A percentile compares a stretch with the other conserved stretches of the same genome.
phyloP scores from a whole-genome alignment of 2,113 vertebrate genomes.

The Coreoperca whiteheadi region DNA sequence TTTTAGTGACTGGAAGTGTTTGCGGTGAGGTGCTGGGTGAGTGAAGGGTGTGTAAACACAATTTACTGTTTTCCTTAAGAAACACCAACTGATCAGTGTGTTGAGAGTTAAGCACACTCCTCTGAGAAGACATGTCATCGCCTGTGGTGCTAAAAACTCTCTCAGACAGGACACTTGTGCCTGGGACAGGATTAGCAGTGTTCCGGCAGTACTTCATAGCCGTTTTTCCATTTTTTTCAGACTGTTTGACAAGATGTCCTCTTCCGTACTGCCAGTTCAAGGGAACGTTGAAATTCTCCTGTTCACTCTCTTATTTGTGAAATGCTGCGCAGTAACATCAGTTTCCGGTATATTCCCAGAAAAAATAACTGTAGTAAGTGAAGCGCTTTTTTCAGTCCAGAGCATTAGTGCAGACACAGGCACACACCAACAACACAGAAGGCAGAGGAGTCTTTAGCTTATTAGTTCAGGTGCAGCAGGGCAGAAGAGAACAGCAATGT shows the following conservation, averaged over 20 bases:
- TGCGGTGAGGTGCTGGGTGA: neutral
- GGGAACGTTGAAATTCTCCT: neutral
- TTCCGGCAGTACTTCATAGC: neutral
- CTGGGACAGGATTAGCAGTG: slow-evolving; percentile 33
- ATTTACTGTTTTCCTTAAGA: slow-evolving; percentile 1
- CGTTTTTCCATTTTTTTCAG: neutral
- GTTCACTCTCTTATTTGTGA: neutral
- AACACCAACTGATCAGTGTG: slow-evolving; percentile 2
- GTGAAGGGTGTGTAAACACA: slow-evolving; percentile 27
- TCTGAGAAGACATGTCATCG: slow-evolving; percentile 14
- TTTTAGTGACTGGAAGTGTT: neutral
- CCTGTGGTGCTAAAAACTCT: slow-evolving; percentile 33
- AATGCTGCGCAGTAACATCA: neutral
- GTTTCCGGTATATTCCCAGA: slow-evolving; percentile 8
- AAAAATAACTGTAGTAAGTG: neutral
- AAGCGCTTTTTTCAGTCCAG: slow-evolving; percentile 19
- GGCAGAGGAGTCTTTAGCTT: slow-evolving; percentile 35
- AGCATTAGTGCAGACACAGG: slow-evolving; percentile 18
- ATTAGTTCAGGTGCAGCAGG: slow-evolving; percentile 66
- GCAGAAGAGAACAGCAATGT: slow-evolving; percentile 55
- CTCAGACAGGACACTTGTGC: slow-evolving; percentile 8
- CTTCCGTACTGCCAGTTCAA: neutral
- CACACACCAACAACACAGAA: slow-evolving; percentile 15
- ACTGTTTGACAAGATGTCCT: neutral
- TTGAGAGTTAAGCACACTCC: slow-evolving; percentile 14